Evolutionary conservation across 2,113 vertebrate species (phyloP), one percentile per base, ranked within the genome.

Genomic region (Pseudolaguvia tuberculata): DNA sequence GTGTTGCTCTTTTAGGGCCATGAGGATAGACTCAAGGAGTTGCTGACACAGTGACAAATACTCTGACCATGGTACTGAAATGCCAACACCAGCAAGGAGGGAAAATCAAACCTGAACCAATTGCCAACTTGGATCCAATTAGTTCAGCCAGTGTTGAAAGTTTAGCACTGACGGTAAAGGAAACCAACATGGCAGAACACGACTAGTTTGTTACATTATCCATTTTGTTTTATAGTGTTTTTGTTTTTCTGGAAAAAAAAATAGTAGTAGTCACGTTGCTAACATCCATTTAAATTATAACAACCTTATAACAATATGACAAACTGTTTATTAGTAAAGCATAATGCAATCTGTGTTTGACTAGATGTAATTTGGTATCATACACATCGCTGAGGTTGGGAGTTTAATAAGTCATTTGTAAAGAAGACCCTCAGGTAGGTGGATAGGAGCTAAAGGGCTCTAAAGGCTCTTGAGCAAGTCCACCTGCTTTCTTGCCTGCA

Each of bases 21-120:
- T 79, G 80, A 78, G 73, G 77, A 75, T 73, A 78, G 79, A 81
- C 85, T 83, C 82, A 75, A 87, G 85, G 86, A 89, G 81, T 72
- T 88, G 90, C 88, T 91, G 89, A 91, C 89, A 89, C 71, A 81
- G 88, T 89, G 91, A 91, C 89, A 90, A 91, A 92, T 89, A 88
- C 82, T 88, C 87, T 87, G 90, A 88, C 90, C 90, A 79, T 73
- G 77, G 83, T 79, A 86, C 73, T 55, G 82, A 86, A 84, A 80
- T 80, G 82, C 81, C 63, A 53, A 45, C 84, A 87, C 86, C 82
- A 85, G 81, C 86, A 85, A 68, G 11, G 76, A 55, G 77, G 78
- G 75, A 72, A 55, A 25, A 65, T 20, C 27, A 11, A 31, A 55
- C 13, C 8, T 55, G 42, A 47, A 65, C 68, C 56, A 74, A 25